These are phyloP conservation scores for Altica lythri DNA, from an alignment of 2,888 invertebrate genomes.

Conservation along the genomic window DNA sequence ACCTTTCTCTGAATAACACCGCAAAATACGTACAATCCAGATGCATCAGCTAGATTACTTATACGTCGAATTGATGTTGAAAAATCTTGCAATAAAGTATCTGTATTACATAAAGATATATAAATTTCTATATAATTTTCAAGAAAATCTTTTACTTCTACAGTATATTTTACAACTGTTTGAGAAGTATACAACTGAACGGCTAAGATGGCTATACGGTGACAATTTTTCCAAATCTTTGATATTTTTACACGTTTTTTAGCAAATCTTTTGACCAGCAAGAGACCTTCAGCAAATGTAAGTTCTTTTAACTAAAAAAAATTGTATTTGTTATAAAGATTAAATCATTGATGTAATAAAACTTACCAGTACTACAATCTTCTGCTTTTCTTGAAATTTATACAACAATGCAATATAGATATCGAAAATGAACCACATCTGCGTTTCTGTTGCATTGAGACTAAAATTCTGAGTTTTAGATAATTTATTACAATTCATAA, in stretches of 20 bases:
- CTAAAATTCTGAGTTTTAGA: constrained; percentile 50
- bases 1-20: constrained; percentile 56
- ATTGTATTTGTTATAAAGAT: constrained; percentile 9
- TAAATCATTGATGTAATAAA: constrained; percentile 7
- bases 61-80: constrained; percentile 52
- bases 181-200: constrained; percentile 63
- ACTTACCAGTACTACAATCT: constrained; percentile 60
- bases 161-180: constrained; percentile 60
- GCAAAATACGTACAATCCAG: constrained; percentile 72
- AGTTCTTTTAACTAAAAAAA: constrained; percentile 61
- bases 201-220: constrained; percentile 62
- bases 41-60: constrained; percentile 64
- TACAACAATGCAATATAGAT: constrained; percentile 64
- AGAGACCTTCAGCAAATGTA: constrained; percentile 61
- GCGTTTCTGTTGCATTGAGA: constrained; percentile 56
- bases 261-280: constrained; percentile 60
- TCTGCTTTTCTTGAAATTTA: constrained; percentile 61
- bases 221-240: constrained; percentile 63
- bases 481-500: constrained; percentile 53
- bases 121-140: constrained; percentile 54
- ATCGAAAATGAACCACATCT: constrained; percentile 65
- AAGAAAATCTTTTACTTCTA: constrained; percentile 49
- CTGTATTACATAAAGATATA: constrained; percentile 51
- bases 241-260: constrained; percentile 59
- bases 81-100: constrained; percentile 47